Evolutionary conservation across 53 echinoderm and acorn worm species (phyloP).

Genomic region (Arbacia lixula): DNA sequence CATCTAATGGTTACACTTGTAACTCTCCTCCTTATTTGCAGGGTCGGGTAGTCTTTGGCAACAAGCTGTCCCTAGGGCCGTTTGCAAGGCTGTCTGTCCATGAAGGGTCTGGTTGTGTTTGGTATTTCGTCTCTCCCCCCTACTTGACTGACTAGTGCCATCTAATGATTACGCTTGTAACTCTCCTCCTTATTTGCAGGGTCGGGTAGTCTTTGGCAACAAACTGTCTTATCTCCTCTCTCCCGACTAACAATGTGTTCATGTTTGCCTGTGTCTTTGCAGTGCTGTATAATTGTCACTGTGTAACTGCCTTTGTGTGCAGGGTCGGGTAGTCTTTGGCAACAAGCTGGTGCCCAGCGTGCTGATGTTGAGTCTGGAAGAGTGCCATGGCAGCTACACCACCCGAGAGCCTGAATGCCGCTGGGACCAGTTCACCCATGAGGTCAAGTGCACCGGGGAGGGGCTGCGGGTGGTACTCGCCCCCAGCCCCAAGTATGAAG

Average conservation of each 20-base stretch:
- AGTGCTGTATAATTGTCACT: neutral
- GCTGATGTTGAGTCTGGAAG: slow-evolving; percentile 83
- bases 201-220: neutral
- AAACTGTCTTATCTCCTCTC: slow-evolving; percentile 8
- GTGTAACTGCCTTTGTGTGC: no score
- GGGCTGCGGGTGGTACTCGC: slow-evolving; percentile 81
- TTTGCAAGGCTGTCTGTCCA: no score
- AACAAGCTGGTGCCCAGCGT: slow-evolving; percentile 83
- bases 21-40: no score
- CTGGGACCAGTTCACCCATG: slow-evolving; percentile 86
- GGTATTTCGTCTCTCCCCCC: no score
- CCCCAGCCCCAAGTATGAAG: slow-evolving; percentile 88
- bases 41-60: no score
- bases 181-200: no score
- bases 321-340: slow-evolving; percentile 92
- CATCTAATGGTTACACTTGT: no score
- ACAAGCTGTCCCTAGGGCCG: no score
- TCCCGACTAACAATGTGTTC: no score
- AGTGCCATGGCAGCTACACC: slow-evolving; percentile 82
- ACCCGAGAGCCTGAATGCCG: slow-evolving; percentile 70
- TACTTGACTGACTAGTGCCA: no score
- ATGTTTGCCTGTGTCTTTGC: neutral
- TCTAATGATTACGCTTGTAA: no score
- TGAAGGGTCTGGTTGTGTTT: no score
- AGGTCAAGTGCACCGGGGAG: slow-evolving; percentile 89